phyloP scores from a whole-genome alignment of 1,140 invertebrate species.

The Aphelenchoides besseyi region DNA sequence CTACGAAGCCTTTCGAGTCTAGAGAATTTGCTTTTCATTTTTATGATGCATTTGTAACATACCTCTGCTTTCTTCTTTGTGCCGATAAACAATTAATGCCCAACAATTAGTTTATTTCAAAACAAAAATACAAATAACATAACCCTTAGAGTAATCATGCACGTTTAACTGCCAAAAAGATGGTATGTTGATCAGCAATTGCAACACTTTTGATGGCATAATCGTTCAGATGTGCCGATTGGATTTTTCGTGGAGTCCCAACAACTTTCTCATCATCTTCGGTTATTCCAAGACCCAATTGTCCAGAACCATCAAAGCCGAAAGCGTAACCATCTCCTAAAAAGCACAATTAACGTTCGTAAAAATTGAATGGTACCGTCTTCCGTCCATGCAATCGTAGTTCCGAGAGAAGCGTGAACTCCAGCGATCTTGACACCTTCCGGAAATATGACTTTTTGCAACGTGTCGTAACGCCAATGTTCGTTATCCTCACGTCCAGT shows the following conservation, averaged over 20 bases:
- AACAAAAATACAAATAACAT: slow-evolving; percentile 17
- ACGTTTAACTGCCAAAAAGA: slow-evolving; percentile 43
- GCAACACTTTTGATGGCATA: slow-evolving; percentile 48
- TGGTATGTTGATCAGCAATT: slow-evolving; percentile 55
- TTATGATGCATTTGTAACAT: no score
- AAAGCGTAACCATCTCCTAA: slow-evolving; percentile 52
- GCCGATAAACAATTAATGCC: no score
- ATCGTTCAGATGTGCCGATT: slow-evolving; percentile 54
- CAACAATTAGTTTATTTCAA: slow-evolving; percentile 6
- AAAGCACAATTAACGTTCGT: not conserved
- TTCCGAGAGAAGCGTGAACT: slow-evolving; percentile 50
- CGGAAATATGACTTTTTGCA: slow-evolving; percentile 40
- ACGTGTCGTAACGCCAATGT: slow-evolving; percentile 54
- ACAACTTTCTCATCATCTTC: slow-evolving; percentile 59
- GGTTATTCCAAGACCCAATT: slow-evolving; percentile 56
- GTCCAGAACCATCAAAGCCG: slow-evolving; percentile 58
- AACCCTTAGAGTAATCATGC: slow-evolving; percentile 7
- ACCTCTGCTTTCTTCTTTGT: no score
- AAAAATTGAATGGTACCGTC: slow-evolving; percentile 34
- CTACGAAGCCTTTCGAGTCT: no score
- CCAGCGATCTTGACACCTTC: slow-evolving; percentile 46
- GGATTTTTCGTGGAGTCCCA: slow-evolving; percentile 42
- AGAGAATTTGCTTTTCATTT: no score
- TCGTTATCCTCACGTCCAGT: slow-evolving; percentile 46
- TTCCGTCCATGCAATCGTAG: slow-evolving; percentile 55